Evolutionary conservation across 2,797 vertebrate species (phyloP).

Genomic region (Rachycentron canadum): DNA sequence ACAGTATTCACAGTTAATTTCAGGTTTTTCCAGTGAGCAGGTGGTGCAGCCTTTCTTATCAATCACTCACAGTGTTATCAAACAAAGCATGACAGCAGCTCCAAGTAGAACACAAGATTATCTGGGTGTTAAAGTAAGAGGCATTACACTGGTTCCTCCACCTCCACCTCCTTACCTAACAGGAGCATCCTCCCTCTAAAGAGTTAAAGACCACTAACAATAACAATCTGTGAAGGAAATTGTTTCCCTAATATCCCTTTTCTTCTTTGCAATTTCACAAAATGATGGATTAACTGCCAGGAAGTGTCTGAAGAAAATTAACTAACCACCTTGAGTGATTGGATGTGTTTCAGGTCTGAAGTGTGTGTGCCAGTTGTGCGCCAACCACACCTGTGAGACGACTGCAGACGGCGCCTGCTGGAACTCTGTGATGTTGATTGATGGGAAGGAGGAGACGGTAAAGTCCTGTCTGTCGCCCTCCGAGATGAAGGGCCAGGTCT

Average conservation of each 20-base stretch:
- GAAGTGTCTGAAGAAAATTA: neutral
- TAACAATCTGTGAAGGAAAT: constrained; percentile 34
- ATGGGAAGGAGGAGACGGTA: constrained; percentile 91
- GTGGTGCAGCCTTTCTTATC: constrained; percentile 36
- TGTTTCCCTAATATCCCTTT: constrained; percentile 16
- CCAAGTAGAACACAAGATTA: constrained; percentile 80
- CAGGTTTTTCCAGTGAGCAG: constrained; percentile 11
- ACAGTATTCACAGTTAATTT: constrained; percentile 20
- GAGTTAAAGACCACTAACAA: constrained; percentile 41
- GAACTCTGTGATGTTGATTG: constrained; percentile 94
- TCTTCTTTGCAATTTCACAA: neutral
- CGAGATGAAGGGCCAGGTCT: constrained; percentile 92
- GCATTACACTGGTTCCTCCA: constrained; percentile 79
- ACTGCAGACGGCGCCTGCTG: constrained; percentile 94
- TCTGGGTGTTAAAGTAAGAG: constrained; percentile 85
- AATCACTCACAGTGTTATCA: constrained; percentile 67
- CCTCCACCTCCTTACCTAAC: constrained; percentile 78
- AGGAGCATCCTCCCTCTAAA: constrained; percentile 51
- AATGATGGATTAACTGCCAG: constrained; percentile 15
- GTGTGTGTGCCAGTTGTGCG: constrained; percentile 94
- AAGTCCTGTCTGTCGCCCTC: constrained; percentile 93
- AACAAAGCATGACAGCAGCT: constrained; percentile 76
- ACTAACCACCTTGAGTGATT: neutral
- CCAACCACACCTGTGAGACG: constrained; percentile 95
- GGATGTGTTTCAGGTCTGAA: constrained; percentile 83